Evolutionary conservation across 2,888 invertebrate species (phyloP).

Genomic region (Polyommatus icarus): DNA sequence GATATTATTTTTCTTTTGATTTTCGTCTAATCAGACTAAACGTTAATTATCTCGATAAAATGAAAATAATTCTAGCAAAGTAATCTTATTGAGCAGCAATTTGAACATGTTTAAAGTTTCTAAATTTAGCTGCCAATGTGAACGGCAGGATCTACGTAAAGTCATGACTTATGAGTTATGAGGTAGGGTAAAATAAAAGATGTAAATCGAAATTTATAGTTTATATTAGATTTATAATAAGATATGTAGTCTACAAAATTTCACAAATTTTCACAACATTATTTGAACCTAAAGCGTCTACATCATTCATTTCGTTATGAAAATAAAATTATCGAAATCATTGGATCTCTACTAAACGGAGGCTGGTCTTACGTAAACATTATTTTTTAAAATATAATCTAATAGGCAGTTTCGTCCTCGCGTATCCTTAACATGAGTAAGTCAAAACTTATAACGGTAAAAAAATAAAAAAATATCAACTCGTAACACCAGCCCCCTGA

Average conservation of each 20-base stretch:
- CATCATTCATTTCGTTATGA: conserved; percentile 74
- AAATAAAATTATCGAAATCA: conserved; percentile 80
- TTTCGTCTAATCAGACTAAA: background rate
- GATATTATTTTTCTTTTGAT: background rate
- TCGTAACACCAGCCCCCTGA: conserved; percentile 75
- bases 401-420: conserved; percentile 77
- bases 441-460: conserved; percentile 79
- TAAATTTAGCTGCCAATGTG: background rate
- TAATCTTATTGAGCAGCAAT: background rate
- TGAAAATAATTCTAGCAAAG: background rate
- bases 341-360: conserved; percentile 73
- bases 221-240: conserved; percentile 81
- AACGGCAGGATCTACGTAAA: background rate
- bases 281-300: conserved; percentile 81
- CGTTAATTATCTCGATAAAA: too few relatives aligned
- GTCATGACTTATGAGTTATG: background rate
- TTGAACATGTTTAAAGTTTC: background rate
- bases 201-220: conserved; percentile 76
- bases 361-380: conserved; percentile 75
- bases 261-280: conserved; percentile 81
- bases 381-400: conserved; percentile 80
- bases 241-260: conserved; percentile 82
- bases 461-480: conserved; percentile 81
- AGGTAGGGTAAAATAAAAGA: conserved; percentile 61
- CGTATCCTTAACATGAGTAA: conserved; percentile 72